Base-by-base conservation (phyloP, 2,113 vertebrate genomes). In the Eulacestoma nigropectus region DNA sequence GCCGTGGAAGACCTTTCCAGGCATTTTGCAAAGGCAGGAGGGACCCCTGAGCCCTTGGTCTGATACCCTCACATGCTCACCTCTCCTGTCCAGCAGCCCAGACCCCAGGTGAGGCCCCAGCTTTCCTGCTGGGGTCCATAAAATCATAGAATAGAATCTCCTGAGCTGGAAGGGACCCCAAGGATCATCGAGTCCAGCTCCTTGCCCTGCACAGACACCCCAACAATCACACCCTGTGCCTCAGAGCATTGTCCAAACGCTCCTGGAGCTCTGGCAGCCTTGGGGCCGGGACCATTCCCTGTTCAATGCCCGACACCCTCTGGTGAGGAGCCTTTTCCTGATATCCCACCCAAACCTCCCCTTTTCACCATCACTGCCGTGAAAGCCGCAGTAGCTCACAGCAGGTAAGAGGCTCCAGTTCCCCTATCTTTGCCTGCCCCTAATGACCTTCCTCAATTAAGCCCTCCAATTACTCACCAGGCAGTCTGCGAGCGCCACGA, bases 221-320 rank as follows among this genome's bases (percentile, higher is more conserved):
- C 52, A 46, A 2, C 27, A 67, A 21, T 39, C 29, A 10, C 60
- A 81, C 19, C 37, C 33, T 17, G 44, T 65, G 27, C 35, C 35
- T 33, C 16, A 20, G 44, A 46, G 37, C 1, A 0, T 0, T 46
- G 29, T 8, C n/a, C 53, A 46, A 39, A 4, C 2, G 0, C n/a
- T 67, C n/a, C 69, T 41, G 47, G 33, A 67, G 44, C 37, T 65
- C 11, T 35, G 70, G 50, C 59, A 84, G 41, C n/a, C 15, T 27
- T 1, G 30, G 13, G 30, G 30, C 32, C 0, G 1, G 64, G 32
- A 23, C 33, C 35, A 1, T 23, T 33, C 47, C 55, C 25, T n/a
- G 56, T 1, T 10, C 59, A 50, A 42, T 19, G 42, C 67, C 70
- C 16, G 9, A 23, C 42, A 50, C 12, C 23, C 33, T n/a, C 16